Conservation (phyloP, 2,113 vertebrate genomes). For the Elaphurus davidianus region DNA sequence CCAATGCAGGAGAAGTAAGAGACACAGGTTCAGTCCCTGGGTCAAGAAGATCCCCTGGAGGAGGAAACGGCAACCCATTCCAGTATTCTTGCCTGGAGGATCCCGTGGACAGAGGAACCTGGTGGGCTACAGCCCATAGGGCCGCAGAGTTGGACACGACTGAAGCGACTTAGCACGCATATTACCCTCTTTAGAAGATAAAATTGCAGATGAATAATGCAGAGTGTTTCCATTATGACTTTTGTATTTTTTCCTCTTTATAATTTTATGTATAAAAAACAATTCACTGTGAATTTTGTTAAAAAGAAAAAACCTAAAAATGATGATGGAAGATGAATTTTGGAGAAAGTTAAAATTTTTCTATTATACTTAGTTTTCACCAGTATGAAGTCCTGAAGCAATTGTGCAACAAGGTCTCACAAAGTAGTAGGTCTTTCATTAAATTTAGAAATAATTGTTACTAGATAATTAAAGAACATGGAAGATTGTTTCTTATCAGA, state of each 20-base stretch:
- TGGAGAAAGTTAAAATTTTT: background rate
- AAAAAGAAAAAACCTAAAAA: constrained; percentile 37
- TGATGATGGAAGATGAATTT: background rate
- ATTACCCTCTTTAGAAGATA: background rate
- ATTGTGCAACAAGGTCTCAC: background rate
- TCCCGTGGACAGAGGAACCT: background rate
- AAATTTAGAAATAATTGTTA: background rate
- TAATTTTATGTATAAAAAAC: background rate
- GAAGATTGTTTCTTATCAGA: background rate
- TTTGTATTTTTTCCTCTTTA: background rate
- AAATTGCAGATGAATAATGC: background rate
- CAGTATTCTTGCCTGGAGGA: background rate
- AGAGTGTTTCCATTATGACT: background rate
- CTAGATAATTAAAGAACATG: background rate
- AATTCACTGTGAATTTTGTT: background rate
- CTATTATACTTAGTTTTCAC: background rate
- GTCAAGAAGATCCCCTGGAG: background rate
- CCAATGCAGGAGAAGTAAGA: background rate
- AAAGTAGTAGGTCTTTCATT: background rate
- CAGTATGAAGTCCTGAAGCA: background rate
- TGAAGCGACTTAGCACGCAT: background rate
- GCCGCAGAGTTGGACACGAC: background rate
- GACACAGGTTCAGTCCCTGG: background rate
- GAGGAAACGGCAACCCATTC: background rate
- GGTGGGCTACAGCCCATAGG: background rate